Conservation (phyloP, 2,888 invertebrate genomes). For the Luperina nickerlii region DNA sequence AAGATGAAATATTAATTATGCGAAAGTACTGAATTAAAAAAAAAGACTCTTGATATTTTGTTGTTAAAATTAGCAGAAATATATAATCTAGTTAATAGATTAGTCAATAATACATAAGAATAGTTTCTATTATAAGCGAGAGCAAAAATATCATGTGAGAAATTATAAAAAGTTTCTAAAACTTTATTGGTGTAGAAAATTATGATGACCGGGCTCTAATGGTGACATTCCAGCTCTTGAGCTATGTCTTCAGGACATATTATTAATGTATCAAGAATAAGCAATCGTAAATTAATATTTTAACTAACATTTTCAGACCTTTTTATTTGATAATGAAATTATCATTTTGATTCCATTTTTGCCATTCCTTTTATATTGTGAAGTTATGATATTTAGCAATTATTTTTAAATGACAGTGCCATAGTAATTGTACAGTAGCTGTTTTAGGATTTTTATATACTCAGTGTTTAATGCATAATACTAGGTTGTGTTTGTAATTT, state of each 20-base stretch:
- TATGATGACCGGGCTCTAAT: conserved; percentile 74
- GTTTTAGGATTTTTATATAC: conserved; percentile 64
- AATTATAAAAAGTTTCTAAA: conserved; percentile 71
- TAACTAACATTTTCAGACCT: conserved; percentile 37
- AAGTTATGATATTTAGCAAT: conserved; percentile 61
- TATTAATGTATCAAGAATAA: conserved; percentile 48
- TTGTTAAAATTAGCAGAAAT: conserved; percentile 82
- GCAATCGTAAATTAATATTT: conserved; percentile 53
- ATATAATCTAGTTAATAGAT: conserved; percentile 78
- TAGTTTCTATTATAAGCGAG: conserved; percentile 64
- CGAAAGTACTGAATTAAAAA: conserved; percentile 74
- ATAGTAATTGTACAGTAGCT: conserved; percentile 75
- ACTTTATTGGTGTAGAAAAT: conserved; percentile 66
- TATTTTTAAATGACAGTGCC: conserved; percentile 75
- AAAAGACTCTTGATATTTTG: conserved; percentile 79
- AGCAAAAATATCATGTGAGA: conserved; percentile 60
- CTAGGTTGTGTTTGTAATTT: conserved; percentile 50
- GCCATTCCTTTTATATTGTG: conserved; percentile 63
- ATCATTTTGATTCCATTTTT: conserved; percentile 65
- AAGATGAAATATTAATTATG: conserved; percentile 72
- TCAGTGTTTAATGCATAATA: conserved; percentile 59
- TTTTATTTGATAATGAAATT: conserved; percentile 61
- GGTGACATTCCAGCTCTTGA: conserved; percentile 78
- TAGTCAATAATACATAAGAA: conserved; percentile 70
- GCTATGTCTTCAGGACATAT: conserved; percentile 53